Percentiles rank a stretch among this genome's conserved stretches.
Conservation (phyloP, 2,113 vertebrate species). For the Amia ocellicauda region DNA sequence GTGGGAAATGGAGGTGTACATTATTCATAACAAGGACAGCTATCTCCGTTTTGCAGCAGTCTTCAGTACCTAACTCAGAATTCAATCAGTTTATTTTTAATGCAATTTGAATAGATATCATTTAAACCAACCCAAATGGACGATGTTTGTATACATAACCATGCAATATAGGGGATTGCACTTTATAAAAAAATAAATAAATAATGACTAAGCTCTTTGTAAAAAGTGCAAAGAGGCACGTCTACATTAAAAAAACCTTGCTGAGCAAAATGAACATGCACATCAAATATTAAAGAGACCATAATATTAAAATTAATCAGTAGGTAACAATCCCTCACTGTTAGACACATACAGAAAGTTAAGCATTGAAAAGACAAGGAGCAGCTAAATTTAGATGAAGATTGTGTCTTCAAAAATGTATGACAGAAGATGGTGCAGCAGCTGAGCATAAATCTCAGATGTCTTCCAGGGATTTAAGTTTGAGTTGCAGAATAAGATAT, state of each 20-base stretch:
- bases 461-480: background rate
- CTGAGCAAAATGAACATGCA: background rate
- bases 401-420: conserved; percentile 15
- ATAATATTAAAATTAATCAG: background rate
- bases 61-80: background rate
- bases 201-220: too few species aligned
- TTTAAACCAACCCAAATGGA: background rate
- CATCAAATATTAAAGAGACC: background rate
- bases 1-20: background rate
- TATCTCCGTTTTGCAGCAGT: conserved; percentile 17
- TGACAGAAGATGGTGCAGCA: background rate
- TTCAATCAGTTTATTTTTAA: background rate
- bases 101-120: background rate
- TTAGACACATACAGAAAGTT: too few species aligned
- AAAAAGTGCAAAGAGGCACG: conserved; percentile 2
- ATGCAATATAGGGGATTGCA: background rate
- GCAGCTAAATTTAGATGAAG: conserved; percentile 3
- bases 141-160: background rate
- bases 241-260: too few species aligned
- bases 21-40: background rate
- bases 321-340: too few species aligned
- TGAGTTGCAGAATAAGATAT: background rate
- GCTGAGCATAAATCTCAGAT: background rate
- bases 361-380: background rate
- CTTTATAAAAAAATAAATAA: too few species aligned